Conservation (phyloP, 2,113 vertebrate species). For the Alosa alosa region DNA sequence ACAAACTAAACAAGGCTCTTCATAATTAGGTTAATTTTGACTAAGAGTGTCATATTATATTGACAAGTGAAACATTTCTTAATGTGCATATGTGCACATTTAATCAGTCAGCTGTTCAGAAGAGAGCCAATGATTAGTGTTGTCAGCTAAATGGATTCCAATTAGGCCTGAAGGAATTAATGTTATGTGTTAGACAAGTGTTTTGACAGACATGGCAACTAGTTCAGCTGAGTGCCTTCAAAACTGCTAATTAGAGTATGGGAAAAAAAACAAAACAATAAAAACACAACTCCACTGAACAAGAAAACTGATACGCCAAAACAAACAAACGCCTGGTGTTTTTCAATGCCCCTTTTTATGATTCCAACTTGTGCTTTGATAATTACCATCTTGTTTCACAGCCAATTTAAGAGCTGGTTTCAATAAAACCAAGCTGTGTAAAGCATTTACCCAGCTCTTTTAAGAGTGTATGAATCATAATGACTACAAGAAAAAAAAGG, state of each 20-base stretch:
- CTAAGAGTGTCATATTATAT: neutral
- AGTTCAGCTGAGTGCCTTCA: conserved; percentile 50
- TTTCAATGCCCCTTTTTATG: conserved; percentile 60
- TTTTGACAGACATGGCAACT: conserved; percentile 50
- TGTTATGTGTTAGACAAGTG: conserved; percentile 50
- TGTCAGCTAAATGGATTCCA: conserved; percentile 47
- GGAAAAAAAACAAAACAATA: conserved; percentile 28
- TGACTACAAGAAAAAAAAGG: conserved; percentile 31
- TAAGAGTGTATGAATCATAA: conserved; percentile 64
- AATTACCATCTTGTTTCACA: conserved; percentile 69
- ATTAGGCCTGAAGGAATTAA: conserved; percentile 47
- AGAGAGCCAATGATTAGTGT: conserved; percentile 53
- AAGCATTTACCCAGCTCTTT: conserved; percentile 54
- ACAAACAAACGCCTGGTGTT: conserved; percentile 59
- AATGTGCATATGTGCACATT: conserved; percentile 33
- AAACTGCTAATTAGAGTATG: conserved; percentile 47
- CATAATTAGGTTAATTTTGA: neutral
- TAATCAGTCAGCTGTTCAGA: conserved; percentile 47
- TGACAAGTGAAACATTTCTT: conserved; percentile 10
- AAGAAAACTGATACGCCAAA: conserved; percentile 57
- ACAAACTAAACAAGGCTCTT: neutral
- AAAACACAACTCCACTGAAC: conserved; percentile 52
- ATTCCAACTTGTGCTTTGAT: conserved; percentile 65
- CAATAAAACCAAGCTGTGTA: conserved; percentile 65
- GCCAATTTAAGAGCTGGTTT: conserved; percentile 69